Evolutionary conservation across 2,113 vertebrate genomes (phyloP).

Genomic region (Tauraco erythrolophus): DNA sequence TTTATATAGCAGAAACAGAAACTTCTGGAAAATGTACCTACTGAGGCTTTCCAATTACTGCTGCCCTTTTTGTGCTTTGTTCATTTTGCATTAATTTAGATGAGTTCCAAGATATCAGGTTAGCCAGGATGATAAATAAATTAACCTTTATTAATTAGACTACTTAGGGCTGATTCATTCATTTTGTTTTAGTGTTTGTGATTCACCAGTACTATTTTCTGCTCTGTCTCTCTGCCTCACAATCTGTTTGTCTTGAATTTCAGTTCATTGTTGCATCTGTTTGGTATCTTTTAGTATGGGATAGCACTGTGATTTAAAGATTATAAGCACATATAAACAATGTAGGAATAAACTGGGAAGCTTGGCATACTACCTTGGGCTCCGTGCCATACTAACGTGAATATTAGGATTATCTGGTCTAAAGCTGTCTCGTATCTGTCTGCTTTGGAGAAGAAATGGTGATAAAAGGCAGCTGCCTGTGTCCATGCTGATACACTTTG

Average conservation of each 20-base stretch:
- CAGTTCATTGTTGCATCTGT: conserved; percentile 31
- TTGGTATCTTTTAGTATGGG: neutral
- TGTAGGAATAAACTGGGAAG: neutral
- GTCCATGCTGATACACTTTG: neutral
- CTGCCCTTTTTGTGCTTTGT: conserved; percentile 44
- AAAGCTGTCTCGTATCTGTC: neutral
- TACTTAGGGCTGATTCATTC: conserved; percentile 50
- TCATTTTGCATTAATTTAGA: conserved; percentile 46
- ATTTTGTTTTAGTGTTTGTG: conserved; percentile 34
- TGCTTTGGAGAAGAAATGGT: neutral
- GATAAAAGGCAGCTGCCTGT: neutral
- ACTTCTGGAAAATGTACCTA: conserved; percentile 12
- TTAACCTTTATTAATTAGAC: conserved; percentile 68
- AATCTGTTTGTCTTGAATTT: conserved; percentile 36
- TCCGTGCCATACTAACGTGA: neutral
- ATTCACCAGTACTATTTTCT: conserved; percentile 3
- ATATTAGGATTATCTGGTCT: neutral
- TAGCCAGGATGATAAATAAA: conserved; percentile 51
- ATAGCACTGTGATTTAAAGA: neutral
- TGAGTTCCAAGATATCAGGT: neutral
- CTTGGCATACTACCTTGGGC: neutral
- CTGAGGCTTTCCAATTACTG: neutral
- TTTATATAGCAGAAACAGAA: neutral
- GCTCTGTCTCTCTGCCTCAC: neutral
- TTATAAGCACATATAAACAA: neutral